Evolutionary conservation across 2,888 invertebrate species (phyloP), one percentile per base, ranked within the genome.

Genomic region (Drosophila kambysellisi): DNA sequence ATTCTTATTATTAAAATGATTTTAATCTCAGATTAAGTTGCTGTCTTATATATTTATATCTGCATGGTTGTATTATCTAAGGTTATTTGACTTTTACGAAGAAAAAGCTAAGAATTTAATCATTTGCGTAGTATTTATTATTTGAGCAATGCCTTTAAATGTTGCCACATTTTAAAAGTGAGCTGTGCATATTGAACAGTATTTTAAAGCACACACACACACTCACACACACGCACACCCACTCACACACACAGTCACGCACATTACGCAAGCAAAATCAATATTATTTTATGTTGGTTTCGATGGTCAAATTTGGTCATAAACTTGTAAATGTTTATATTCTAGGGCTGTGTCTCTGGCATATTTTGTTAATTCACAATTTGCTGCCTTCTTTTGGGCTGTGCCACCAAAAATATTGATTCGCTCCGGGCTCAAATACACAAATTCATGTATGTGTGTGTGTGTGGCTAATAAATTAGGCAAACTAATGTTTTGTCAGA

Each of bases 401-500:
- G n/a, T 30, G 46, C 29, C 30, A 43, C 33, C 48, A 57, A 61
- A 72, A 56, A 74, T 74, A 74, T 74, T 74, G 74, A 74, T 75
- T 75, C 61, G 70, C 74, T 58, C 12, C 43, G 17, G 29, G 30
- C 41, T 35, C 11, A 39, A 11, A 51, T 37, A 8, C n/a, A 30
- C 32, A 43, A 39, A 20, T 46, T 25, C 46, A 25, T 46, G 25
- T 29, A 39, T 51, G 3, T 12, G n/a, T 46, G 15, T 20, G 29
- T 59, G 51, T 58, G 51, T 30, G 12, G 73, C 78, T 87, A 88
- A 90, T 90, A 88, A 90, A 88, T 88, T 79, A 76, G 53, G 74
- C 71, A 63, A 84, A 83, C 84, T 86, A 90, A 88, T 88, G 88
- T 86, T 72, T 81, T 88, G 87, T 83, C 83, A 81, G 87, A 78